Conservation (phyloP, 2,888 invertebrate genomes). For the Drosophila atripex region DNA sequence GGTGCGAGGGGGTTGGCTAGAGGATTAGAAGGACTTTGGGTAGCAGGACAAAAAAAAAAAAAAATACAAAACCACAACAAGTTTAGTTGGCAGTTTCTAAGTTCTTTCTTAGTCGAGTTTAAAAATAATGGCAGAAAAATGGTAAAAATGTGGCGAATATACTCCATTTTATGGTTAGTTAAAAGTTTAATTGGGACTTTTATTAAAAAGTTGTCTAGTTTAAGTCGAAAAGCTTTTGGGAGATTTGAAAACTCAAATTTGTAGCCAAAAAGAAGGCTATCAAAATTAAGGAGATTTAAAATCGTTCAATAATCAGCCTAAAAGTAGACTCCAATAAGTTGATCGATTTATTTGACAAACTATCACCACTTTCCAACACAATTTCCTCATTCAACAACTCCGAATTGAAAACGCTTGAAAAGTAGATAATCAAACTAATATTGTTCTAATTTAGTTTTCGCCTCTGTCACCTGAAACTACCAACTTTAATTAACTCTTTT, state of each 20-base stretch:
- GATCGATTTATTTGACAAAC: no score
- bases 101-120: neutral
- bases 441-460: neutral
- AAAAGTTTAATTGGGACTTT: conserved; percentile 1
- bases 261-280: no score
- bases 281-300: no score
- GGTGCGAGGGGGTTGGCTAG: neutral
- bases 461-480: neutral
- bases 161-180: neutral
- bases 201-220: no score
- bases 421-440: neutral
- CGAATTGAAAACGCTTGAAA: neutral
- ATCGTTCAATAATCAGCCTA: neutral
- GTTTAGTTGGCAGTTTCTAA: neutral
- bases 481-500: conserved; percentile 8
- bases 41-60: neutral
- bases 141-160: neutral
- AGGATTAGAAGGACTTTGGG: conserved; percentile 18
- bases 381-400: neutral
- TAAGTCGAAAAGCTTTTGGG: no score
- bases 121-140: neutral
- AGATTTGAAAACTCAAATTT: no score
- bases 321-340: neutral
- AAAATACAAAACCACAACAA: no score
- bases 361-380: no score